Evolutionary conservation across 2,113 vertebrate genomes (phyloP).

Genomic region (Dromaius novaehollandiae): DNA sequence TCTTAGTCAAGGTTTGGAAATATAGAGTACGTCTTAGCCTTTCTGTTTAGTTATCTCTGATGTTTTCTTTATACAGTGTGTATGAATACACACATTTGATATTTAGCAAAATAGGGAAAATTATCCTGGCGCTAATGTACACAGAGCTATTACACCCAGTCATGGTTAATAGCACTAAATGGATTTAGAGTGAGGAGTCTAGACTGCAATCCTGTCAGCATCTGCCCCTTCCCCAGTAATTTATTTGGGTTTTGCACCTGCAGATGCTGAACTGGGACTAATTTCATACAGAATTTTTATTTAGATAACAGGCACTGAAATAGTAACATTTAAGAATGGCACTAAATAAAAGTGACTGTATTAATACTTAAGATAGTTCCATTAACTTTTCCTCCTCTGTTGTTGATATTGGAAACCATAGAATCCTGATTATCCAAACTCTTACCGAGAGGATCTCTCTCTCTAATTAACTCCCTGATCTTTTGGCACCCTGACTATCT

Average conservation of each 20-base stretch:
- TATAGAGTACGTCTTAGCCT: not conserved
- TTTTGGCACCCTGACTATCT: conserved; percentile 25
- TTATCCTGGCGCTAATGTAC: conserved; percentile 62
- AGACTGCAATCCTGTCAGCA: conserved; percentile 70
- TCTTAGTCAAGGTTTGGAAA: not conserved
- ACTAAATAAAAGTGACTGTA: not conserved
- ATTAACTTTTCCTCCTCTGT: conserved; percentile 4
- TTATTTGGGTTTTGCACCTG: conserved; percentile 71
- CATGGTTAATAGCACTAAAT: conserved; percentile 73
- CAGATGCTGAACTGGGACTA: conserved; percentile 38
- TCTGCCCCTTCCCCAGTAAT: conserved; percentile 63
- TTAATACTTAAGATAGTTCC: not conserved
- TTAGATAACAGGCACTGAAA: conserved; percentile 9
- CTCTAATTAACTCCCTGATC: conserved; percentile 29
- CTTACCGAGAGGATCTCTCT: conserved; percentile 3
- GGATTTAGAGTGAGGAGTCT: conserved; percentile 72
- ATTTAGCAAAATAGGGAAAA: conserved; percentile 62
- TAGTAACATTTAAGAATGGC: conserved; percentile 21
- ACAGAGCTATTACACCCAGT: conserved; percentile 68
- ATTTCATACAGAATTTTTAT: conserved; percentile 49
- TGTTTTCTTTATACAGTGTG: conserved; percentile 25
- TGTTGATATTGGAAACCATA: conserved; percentile 39
- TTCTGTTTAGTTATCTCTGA: conserved; percentile 9
- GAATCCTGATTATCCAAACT: conserved; percentile 29
- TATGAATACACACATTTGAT: conserved; percentile 50